These are phyloP conservation scores for Paradoxurus hermaphroditus DNA, from an alignment of 2,113 vertebrate genomes.

Conservation along the genomic window DNA sequence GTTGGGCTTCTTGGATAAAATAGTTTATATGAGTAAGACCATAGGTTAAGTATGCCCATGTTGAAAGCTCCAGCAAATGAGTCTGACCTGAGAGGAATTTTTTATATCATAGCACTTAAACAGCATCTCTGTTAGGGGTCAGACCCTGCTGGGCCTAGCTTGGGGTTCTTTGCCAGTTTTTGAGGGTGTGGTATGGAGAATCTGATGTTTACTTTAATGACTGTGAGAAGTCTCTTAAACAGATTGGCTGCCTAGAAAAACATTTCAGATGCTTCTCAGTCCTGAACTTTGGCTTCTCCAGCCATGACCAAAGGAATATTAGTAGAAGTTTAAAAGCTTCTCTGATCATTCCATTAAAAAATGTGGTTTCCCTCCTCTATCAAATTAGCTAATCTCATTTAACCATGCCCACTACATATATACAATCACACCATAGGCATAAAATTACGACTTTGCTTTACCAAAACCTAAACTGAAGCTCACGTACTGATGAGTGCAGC, in stretches of 20 bases:
- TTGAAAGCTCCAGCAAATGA: slow-evolving; percentile 54
- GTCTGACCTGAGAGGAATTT: slow-evolving; percentile 9
- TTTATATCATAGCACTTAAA: slow-evolving; percentile 24
- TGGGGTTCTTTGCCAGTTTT: slow-evolving; percentile 42
- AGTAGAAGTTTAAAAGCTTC: slow-evolving; percentile 55
- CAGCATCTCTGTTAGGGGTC: slow-evolving; percentile 56
- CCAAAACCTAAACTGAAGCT: not conserved
- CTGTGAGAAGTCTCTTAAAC: slow-evolving; percentile 66
- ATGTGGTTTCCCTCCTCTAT: slow-evolving; percentile 64
- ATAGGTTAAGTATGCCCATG: slow-evolving; percentile 60
- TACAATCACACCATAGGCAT: slow-evolving; percentile 22
- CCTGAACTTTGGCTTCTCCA: slow-evolving; percentile 58
- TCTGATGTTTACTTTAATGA: slow-evolving; percentile 69
- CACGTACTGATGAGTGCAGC: not conserved
- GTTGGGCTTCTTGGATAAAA: slow-evolving; percentile 39
- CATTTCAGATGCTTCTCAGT: slow-evolving; percentile 63
- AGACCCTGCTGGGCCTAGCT: slow-evolving; percentile 15
- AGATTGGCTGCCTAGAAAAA: slow-evolving; percentile 74
- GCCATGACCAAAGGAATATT: slow-evolving; percentile 65
- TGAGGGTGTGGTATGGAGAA: slow-evolving; percentile 68
- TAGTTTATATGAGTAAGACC: slow-evolving; percentile 35
- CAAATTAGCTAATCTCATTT: slow-evolving; percentile 73
- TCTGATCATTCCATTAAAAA: slow-evolving; percentile 61
- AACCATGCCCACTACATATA: slow-evolving; percentile 38
- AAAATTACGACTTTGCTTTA: slow-evolving; percentile 17